Percentiles rank a stretch among this genome's conserved stretches.
Conservation (phyloP, 2,888 invertebrate species). For the Epirrhoe tristata region DNA sequence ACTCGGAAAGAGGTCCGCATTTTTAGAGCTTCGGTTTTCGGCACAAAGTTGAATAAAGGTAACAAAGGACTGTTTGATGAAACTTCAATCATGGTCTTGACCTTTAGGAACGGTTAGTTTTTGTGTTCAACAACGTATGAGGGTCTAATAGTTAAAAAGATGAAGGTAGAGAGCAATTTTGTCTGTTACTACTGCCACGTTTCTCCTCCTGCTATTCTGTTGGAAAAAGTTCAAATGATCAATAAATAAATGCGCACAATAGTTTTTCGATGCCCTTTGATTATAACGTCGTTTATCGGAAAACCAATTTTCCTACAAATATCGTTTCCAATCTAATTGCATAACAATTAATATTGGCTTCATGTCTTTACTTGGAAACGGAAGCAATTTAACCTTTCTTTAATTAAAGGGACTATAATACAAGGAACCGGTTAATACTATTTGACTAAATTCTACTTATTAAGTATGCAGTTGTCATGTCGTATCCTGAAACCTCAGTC, state of each 20-base stretch:
- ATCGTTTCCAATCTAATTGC: conserved; percentile 21
- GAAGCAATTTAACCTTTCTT: neutral
- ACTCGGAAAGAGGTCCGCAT: conserved; percentile 27
- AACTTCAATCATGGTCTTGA: conserved; percentile 17
- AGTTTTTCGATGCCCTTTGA: neutral
- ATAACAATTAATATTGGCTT: conserved; percentile 32
- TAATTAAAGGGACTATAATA: neutral
- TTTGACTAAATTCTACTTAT: no score
- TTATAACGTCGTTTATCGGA: neutral
- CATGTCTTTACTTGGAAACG: conserved; percentile 30
- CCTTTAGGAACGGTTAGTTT: conserved; percentile 19
- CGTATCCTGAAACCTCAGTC: neutral
- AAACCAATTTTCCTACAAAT: neutral
- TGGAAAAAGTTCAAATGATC: conserved; percentile 2
- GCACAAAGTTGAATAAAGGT: conserved; percentile 25
- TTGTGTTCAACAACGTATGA: conserved; percentile 22
- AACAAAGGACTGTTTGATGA: conserved; percentile 29
- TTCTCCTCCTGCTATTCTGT: neutral
- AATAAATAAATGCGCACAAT: neutral
- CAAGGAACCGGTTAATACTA: neutral
- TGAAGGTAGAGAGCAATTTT: conserved; percentile 2
- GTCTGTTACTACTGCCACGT: conserved; percentile 1
- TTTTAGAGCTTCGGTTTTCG: conserved; percentile 27
- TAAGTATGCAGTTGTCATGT: no score
- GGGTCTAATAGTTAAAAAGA: conserved; percentile 13